Evolutionary conservation across 2,797 vertebrate species (phyloP).

Genomic region (Picus viridis): DNA sequence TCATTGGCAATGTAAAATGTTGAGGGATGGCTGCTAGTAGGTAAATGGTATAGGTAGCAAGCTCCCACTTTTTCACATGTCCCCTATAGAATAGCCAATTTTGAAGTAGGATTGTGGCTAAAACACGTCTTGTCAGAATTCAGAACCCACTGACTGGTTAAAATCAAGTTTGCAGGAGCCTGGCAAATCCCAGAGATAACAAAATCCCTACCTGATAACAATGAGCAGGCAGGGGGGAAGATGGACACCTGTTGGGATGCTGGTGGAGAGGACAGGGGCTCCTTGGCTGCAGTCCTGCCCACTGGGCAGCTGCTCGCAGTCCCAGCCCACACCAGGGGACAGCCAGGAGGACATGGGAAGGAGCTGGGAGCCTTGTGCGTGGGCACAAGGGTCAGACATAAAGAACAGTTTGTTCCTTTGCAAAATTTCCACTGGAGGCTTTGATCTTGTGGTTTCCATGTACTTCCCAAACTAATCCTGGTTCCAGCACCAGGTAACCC

Average conservation of each 20-base stretch:
- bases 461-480: not conserved
- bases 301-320: slow-evolving; percentile 2
- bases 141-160: not conserved
- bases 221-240: not conserved
- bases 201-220: not conserved
- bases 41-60: not conserved
- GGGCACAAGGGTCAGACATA: not conserved
- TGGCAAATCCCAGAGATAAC: not conserved
- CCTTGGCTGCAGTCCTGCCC: not conserved
- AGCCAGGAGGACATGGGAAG: slow-evolving; percentile 21
- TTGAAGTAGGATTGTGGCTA: not conserved
- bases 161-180: not conserved
- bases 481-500: not conserved
- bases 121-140: not conserved
- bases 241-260: accelerated
- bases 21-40: not conserved
- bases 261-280: not conserved
- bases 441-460: not conserved
- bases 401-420: not conserved
- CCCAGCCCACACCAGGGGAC: not conserved
- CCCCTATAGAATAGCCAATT: not conserved
- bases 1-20: not conserved
- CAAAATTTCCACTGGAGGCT: not conserved
- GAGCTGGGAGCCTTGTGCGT: not conserved
- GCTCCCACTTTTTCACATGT: not conserved